These are phyloP conservation scores for Drosophila pachea DNA, from an alignment of 1,140 invertebrate genomes.

Conservation along the genomic window DNA sequence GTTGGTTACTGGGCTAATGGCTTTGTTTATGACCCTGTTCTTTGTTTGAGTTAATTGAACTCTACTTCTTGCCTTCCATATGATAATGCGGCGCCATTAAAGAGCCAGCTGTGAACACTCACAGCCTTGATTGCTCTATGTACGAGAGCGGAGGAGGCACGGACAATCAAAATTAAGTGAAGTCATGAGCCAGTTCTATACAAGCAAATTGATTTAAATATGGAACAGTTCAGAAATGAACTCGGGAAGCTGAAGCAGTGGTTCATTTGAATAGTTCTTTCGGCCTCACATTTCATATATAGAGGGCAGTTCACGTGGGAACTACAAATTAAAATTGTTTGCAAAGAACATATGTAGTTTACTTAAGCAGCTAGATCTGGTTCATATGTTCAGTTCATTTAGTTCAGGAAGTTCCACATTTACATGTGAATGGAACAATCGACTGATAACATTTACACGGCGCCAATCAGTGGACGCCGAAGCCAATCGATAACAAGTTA, in stretches of 20 bases:
- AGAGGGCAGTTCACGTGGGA: background rate
- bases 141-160: constrained; percentile 26
- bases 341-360: background rate
- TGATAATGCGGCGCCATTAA: constrained; percentile 35
- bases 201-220: constrained; percentile 21
- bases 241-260: background rate
- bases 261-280: background rate
- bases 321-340: too few species aligned
- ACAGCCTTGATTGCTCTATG: constrained; percentile 31
- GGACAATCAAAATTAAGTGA: constrained; percentile 16
- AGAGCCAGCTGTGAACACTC: constrained; percentile 33
- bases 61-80: constrained; percentile 36
- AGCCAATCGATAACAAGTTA: too few species aligned
- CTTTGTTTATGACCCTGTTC: constrained; percentile 67
- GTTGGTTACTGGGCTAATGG: constrained; percentile 76
- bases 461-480: too few species aligned
- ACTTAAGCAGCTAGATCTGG: background rate
- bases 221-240: constrained; percentile 2
- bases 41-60: constrained; percentile 71
- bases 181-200: constrained; percentile 35
- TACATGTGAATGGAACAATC: background rate
- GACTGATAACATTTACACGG: too few species aligned
- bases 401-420: background rate
- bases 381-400: background rate
- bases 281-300: background rate